phyloP scores from a whole-genome alignment of 2,113 vertebrate genomes.

The Archilochus colubris region DNA sequence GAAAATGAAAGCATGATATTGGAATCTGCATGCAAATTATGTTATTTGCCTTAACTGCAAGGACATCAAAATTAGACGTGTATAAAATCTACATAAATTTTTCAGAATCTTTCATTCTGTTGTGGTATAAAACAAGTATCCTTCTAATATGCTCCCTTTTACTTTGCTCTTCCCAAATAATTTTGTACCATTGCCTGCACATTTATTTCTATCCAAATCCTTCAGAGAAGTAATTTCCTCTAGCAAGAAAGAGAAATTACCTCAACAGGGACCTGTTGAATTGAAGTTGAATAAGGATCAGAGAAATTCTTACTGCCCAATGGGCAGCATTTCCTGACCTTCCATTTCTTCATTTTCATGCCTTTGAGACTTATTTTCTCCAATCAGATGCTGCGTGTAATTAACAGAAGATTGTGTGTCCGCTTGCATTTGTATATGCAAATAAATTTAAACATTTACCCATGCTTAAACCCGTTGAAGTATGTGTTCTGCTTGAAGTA shows the following conservation, averaged over 20 bases:
- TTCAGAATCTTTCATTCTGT: neutral
- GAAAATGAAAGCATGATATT: neutral
- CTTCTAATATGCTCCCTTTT: neutral
- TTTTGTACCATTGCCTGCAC: neutral
- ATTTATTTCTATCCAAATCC: neutral
- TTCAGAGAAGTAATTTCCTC: neutral
- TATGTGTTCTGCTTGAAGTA: neutral
- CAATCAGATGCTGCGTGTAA: accelerated
- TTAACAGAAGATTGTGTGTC: neutral
- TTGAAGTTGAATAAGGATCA: neutral
- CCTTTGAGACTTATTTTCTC: neutral
- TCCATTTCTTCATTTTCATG: neutral
- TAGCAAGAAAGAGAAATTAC: neutral
- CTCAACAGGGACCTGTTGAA: neutral
- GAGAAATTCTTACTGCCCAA: neutral
- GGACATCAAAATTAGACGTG: neutral
- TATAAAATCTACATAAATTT: neutral
- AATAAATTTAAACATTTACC: neutral
- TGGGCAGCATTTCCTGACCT: neutral
- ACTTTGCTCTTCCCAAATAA: neutral
- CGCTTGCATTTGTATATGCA: neutral
- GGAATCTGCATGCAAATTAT: neutral
- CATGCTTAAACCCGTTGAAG: neutral
- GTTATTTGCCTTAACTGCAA: neutral
- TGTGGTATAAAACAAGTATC: neutral